Evolutionary conservation across 2,888 invertebrate species (phyloP), one percentile per base, ranked within the genome.

Genomic region (Drosophila lutescens): DNA sequence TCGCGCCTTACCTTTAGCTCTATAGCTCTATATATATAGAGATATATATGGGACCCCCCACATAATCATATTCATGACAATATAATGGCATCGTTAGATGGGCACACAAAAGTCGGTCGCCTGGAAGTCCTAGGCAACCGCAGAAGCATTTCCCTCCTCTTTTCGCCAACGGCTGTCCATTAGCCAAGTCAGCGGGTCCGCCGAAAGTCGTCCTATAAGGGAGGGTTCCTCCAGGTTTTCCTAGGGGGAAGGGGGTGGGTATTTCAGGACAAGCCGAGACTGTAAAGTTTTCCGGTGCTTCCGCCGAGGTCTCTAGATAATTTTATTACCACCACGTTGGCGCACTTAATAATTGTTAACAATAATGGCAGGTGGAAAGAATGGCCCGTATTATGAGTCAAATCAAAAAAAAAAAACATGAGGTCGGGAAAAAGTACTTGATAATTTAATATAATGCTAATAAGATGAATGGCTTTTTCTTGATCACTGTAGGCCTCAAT

Each of bases 21-120:
- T 10, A 40, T 15, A 40, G 15, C 1, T 40, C 15, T 0, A 23
- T 23, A 26, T 30, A 30, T 30, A 30, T 40, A 8, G n/a, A 8
- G 15, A 41, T 30, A 47, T 44, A 44, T 46, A 38, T 34, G 36
- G 38, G n/a, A n/a, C 20, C 20, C 4, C 12, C 44, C 40, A 40
- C 70, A 65, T 79, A 86, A 86, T 80, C 81, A 80, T 79, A 86
- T 85, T 80, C 88, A 83, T 80, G 88, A 80, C 85, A 86, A 79
- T 75, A 74, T 86, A 86, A 88, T 86, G 78, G 76, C 86, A 70
- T 70, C 70, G 70, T 71, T 70, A 61, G 70, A 70, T 71, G 38
- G 70, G 71, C 61, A 51, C 38, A 44, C 59, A 32, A n/a, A 26
- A 66, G 59, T 38, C 72, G 61, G 40, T 71, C 50, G 55, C 71